Evolutionary conservation across 1,140 invertebrate species (phyloP).

Genomic region (Ostrea edulis): DNA sequence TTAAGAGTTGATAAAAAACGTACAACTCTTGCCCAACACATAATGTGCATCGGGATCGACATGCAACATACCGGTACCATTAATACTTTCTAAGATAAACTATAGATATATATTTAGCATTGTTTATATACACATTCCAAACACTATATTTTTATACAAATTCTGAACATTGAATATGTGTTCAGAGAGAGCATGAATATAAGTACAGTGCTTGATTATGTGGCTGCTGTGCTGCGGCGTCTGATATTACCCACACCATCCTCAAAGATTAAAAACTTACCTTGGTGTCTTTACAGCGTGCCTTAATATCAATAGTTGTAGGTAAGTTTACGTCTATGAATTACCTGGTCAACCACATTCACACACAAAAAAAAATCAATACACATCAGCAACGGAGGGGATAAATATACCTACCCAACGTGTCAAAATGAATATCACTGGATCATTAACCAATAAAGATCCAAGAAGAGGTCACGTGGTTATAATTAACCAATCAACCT

Average conservation of each 20-base stretch:
- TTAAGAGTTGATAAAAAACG: too few species aligned
- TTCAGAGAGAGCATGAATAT: neutral
- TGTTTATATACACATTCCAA: neutral
- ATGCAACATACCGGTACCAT: neutral
- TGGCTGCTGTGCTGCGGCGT: neutral
- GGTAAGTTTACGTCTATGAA: neutral
- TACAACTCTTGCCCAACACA: too few species aligned
- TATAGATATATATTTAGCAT: neutral
- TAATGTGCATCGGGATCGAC: neutral
- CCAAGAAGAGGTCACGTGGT: conserved; percentile 56
- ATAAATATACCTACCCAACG: conserved; percentile 44
- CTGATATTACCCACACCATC: conserved; percentile 17
- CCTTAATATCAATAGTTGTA: neutral
- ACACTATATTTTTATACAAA: neutral
- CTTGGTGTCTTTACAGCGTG: conserved; percentile 5
- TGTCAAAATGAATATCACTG: conserved; percentile 51
- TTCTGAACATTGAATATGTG: neutral
- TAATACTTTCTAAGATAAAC: neutral
- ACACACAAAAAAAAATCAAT: conserved; percentile 36
- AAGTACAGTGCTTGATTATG: too few species aligned
- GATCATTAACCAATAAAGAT: conserved; percentile 62
- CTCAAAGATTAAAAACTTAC: neutral
- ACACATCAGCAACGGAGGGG: conserved; percentile 43
- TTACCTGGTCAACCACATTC: conserved; percentile 17
- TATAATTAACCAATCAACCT: conserved; percentile 61